These are phyloP conservation scores for Phoxinus phoxinus DNA, from an alignment of 2,113 vertebrate species.

Conservation along the genomic window DNA sequence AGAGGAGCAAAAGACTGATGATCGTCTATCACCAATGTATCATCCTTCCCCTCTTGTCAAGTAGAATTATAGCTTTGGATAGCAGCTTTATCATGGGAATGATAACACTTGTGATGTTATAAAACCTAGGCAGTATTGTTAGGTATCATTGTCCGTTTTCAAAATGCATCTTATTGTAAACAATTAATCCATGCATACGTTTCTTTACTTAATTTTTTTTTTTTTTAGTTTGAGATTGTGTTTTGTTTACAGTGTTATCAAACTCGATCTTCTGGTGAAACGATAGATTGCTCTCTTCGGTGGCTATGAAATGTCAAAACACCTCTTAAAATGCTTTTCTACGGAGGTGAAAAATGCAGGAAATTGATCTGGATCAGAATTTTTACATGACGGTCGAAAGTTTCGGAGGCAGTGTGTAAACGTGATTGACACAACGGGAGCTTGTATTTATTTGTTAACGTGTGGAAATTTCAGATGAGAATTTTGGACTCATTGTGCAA, in stretches of 20 bases:
- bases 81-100: conserved; percentile 20
- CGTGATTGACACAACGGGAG: too few species aligned
- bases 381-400: too few species aligned
- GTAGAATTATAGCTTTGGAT: not conserved
- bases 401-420: too few species aligned
- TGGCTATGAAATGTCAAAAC: too few species aligned
- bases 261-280: not conserved
- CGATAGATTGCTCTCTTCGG: not conserved
- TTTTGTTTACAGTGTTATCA: not conserved
- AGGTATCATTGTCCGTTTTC: not conserved
- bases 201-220: not conserved
- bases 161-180: not conserved
- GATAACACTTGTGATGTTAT: not conserved
- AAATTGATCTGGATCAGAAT: too few species aligned
- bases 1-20: not conserved
- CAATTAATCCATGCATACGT: not conserved
- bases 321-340: too few species aligned
- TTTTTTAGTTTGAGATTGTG: too few species aligned
- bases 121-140: not conserved
- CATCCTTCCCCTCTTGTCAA: not conserved
- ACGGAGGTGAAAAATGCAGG: too few species aligned
- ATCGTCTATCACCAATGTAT: not conserved
- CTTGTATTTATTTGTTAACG: too few species aligned
- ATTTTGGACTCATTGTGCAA: too few species aligned
- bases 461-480: too few species aligned